phyloP scores from a whole-genome alignment of 2,113 vertebrate species.

The Hyperopisus bebe region DNA sequence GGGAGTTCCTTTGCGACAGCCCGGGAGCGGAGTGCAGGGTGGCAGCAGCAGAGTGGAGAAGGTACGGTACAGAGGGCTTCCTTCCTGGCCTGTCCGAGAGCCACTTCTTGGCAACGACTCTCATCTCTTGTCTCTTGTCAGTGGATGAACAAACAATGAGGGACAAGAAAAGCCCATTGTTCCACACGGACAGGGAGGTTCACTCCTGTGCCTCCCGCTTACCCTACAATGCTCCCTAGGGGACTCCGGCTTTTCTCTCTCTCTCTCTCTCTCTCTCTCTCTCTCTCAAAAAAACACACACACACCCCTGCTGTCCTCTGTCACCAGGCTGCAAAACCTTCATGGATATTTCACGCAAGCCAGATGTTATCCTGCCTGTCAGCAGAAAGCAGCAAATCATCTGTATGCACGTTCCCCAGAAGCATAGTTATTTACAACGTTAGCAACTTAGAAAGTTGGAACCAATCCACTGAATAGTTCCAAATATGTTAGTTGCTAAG shows the following conservation, averaged over 20 bases:
- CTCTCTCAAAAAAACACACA: too few species aligned
- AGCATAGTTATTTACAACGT: background rate
- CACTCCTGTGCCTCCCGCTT: background rate
- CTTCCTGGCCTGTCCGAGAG: conserved; percentile 12
- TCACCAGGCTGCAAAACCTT: background rate
- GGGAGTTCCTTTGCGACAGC: background rate
- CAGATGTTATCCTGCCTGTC: background rate
- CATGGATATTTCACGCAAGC: background rate
- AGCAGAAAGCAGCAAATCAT: background rate
- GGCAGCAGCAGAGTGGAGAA: background rate
- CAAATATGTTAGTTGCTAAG: background rate
- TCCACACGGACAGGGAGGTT: background rate
- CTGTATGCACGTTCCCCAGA: background rate
- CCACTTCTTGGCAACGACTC: background rate
- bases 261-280: background rate
- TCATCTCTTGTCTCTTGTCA: background rate
- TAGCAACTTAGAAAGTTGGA: background rate
- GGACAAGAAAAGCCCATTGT: conserved; percentile 6
- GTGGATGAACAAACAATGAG: background rate
- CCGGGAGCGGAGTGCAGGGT: background rate
- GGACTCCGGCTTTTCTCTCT: too few species aligned
- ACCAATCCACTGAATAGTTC: background rate
- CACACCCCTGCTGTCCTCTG: background rate
- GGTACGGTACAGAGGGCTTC: background rate
- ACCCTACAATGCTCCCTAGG: too few species aligned